These are phyloP conservation scores for Onthophagus sagittarius DNA, from an alignment of 2,888 invertebrate species.

Conservation along the genomic window DNA sequence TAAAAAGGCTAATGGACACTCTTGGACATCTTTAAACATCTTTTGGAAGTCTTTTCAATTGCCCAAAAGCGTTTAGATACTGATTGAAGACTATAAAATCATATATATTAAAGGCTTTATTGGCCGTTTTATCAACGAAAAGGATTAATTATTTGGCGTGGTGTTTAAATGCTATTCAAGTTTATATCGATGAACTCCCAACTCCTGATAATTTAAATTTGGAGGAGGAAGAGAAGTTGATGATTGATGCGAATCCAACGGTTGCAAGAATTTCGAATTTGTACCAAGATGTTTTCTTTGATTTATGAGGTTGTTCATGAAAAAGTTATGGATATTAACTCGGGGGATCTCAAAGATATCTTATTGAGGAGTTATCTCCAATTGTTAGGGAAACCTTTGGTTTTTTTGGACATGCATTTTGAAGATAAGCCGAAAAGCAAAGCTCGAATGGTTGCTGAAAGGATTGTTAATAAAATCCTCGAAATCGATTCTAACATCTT, in stretches of 20 bases:
- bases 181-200: constrained; percentile 58
- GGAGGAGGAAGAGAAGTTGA: constrained; percentile 60
- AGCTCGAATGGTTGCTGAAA: constrained; percentile 54
- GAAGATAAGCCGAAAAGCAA: constrained; percentile 54
- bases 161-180: constrained; percentile 64
- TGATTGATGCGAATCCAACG: constrained; percentile 62
- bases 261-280: constrained; percentile 42
- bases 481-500: constrained; percentile 37
- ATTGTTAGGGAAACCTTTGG: constrained; percentile 69
- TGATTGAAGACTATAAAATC: too few relatives aligned
- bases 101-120: constrained; percentile 65
- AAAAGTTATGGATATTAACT: constrained; percentile 31
- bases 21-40: too few relatives aligned
- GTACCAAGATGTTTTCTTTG: constrained; percentile 41
- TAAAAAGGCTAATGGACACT: too few relatives aligned
- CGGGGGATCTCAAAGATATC: constrained; percentile 43
- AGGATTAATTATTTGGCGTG: constrained; percentile 68
- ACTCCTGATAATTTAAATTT: constrained; percentile 58
- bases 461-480: constrained; percentile 48
- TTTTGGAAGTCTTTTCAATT: too few relatives aligned
- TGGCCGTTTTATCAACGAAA: constrained; percentile 57
- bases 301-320: constrained; percentile 25
- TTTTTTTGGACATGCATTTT: constrained; percentile 59
- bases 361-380: constrained; percentile 64
- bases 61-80: too few relatives aligned